phyloP scores from a whole-genome alignment of 2,797 vertebrate genomes.

The Yasuhikotakia modesta region DNA sequence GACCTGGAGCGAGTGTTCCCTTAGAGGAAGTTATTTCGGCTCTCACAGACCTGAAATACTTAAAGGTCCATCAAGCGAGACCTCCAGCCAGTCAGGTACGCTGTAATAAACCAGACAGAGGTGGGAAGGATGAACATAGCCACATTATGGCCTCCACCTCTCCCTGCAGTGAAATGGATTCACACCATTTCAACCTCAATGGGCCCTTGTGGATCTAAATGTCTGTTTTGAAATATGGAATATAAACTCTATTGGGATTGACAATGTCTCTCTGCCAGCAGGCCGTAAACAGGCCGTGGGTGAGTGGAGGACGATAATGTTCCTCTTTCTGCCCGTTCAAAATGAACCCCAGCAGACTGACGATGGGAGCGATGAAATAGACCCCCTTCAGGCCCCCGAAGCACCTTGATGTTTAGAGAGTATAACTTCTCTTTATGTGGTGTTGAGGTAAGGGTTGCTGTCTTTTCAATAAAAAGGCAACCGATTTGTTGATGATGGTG shows the following conservation, averaged over 20 bases:
- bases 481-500: conserved; percentile 34
- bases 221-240: conserved; percentile 52
- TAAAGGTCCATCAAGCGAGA: conserved; percentile 46
- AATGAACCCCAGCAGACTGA: conserved; percentile 31
- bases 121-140: conserved; percentile 19
- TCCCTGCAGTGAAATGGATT: conserved; percentile 42
- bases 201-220: conserved; percentile 42
- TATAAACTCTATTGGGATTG: conserved; percentile 49
- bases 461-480: conserved; percentile 29
- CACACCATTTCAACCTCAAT: conserved; percentile 48
- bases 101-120: conserved; percentile 45
- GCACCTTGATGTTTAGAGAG: conserved; percentile 17
- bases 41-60: conserved; percentile 41
- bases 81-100: conserved; percentile 18
- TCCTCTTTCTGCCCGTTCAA: conserved; percentile 1
- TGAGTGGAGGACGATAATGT: conserved; percentile 34
- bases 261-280: conserved; percentile 36
- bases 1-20: conserved; percentile 27
- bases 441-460: conserved; percentile 11
- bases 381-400: conserved; percentile 14
- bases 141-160: conserved; percentile 15
- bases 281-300: conserved; percentile 47
- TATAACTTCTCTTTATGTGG: conserved; percentile 10
- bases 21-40: conserved; percentile 37
- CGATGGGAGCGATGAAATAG: background rate